These are phyloP conservation scores for Epinotia brunnichana DNA, from an alignment of 2,888 invertebrate species.

Conservation along the genomic window DNA sequence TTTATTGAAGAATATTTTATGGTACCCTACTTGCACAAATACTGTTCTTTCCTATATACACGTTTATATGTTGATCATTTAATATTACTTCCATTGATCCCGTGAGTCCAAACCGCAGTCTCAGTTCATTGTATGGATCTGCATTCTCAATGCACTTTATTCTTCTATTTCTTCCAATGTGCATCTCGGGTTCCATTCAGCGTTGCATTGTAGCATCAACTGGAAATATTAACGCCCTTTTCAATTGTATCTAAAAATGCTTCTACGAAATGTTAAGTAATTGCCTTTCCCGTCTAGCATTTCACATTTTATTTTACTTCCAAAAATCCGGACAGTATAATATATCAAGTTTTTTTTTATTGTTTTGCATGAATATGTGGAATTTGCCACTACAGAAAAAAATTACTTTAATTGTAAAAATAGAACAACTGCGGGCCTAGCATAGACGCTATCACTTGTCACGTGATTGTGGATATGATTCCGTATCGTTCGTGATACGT, in stretches of 20 bases:
- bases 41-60: not conserved
- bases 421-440: too few species aligned
- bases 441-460: too few species aligned
- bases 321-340: too few species aligned
- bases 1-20: not conserved
- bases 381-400: too few species aligned
- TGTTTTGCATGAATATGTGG: too few species aligned
- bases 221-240: not conserved
- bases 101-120: conserved; percentile 4
- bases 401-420: too few species aligned
- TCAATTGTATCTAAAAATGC: not conserved
- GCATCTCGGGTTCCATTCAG: conserved; percentile 5
- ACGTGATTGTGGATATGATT: too few species aligned
- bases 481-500: too few species aligned
- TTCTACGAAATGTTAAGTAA: too few species aligned
- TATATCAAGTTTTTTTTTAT: too few species aligned
- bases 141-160: conserved; percentile 24
- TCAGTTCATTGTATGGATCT: conserved; percentile 18
- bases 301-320: too few species aligned
- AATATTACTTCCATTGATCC: conserved; percentile 5
- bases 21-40: not conserved
- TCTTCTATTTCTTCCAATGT: conserved; percentile 16
- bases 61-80: conserved; percentile 3
- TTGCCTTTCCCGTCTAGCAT: too few species aligned
- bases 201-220: not conserved